Evolutionary conservation across 1,140 invertebrate genomes (phyloP), one percentile per base, ranked within the genome.

Genomic region (Glossosoma conforme): DNA sequence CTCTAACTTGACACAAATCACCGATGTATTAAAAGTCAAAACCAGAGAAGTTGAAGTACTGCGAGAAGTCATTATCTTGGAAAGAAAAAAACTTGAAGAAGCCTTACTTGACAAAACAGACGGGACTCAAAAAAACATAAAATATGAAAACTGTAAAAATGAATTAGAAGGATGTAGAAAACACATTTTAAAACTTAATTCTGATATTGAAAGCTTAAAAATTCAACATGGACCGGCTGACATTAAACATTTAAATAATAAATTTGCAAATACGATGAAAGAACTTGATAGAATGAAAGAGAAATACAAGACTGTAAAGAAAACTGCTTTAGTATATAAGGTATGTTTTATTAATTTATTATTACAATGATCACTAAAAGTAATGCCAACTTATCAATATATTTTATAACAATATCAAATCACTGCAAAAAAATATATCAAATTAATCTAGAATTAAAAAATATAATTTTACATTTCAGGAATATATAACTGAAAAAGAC

Each of bases 231-330:
- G 33, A 2, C 13, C 30, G 21, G n/a, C 24, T 0, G 55, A 45
- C 25, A 25, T 36, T 3, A 33, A 35, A 2, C 25, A 50, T 28
- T 20, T 52, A 22, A 41, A 56, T 19, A 18, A 18, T 4, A 50
- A 58, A 30, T 51, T 51, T 25, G 21, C 24, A 10, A 10, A 37
- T 44, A 51, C 68, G 13, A 60, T 67, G 30, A 42, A 57, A 0
- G 68, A 72, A 11, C 55, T 77, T 53, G 62, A 68, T 21, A 61
- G 58, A 1, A 51, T 76, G 18, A 70, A 75, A 22, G 69, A 76
- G 13, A 79, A 79, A 44, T 80, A 79, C 53, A 75, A 72, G 54
- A 73, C 74, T 47, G 73, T 70, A 3, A 79, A 79, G 57, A 75
- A 74, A 56, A 77, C 75, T 4, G 71, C 73, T 10, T 63, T 66